A percentile compares a stretch with the other conserved stretches of the same genome.
Evolutionary conservation across 2,888 invertebrate genomes (phyloP).

Genomic region (Drosophila basisetae): DNA sequence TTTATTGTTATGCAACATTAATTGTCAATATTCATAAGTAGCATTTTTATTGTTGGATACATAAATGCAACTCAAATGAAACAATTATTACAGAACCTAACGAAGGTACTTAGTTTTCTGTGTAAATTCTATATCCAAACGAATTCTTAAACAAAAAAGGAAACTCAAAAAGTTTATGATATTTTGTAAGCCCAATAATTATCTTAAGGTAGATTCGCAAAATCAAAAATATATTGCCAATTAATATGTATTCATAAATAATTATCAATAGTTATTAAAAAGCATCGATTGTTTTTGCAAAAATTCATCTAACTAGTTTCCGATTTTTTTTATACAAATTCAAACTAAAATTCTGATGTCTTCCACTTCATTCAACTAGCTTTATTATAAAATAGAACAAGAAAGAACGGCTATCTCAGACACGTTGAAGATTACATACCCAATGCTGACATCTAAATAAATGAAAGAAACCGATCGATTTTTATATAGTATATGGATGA

Average conservation of each 20-base stretch:
- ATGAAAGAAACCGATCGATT: background rate
- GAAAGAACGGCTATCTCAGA: background rate
- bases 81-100: conserved; percentile 4
- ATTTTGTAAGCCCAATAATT: background rate
- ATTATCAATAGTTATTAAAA: background rate
- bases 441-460: background rate
- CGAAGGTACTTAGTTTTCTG: background rate
- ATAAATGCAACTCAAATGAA: conserved; percentile 14
- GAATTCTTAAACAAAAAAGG: background rate
- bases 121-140: background rate
- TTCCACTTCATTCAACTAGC: background rate
- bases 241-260: background rate
- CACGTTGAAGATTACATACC: background rate
- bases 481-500: background rate
- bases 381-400: background rate
- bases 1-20: conserved; percentile 40
- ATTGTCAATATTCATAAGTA: conserved; percentile 24
- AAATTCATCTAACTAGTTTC: background rate
- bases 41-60: conserved; percentile 28
- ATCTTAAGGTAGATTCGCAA: background rate
- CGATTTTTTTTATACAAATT: background rate
- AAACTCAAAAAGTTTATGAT: background rate
- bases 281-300: background rate
- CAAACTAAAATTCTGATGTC: background rate
- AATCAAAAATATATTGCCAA: background rate